A percentile compares a stretch with the other conserved stretches of the same genome.
Evolutionary conservation across 2,797 vertebrate species (phyloP).

Genomic region (Pangasius macronema): DNA sequence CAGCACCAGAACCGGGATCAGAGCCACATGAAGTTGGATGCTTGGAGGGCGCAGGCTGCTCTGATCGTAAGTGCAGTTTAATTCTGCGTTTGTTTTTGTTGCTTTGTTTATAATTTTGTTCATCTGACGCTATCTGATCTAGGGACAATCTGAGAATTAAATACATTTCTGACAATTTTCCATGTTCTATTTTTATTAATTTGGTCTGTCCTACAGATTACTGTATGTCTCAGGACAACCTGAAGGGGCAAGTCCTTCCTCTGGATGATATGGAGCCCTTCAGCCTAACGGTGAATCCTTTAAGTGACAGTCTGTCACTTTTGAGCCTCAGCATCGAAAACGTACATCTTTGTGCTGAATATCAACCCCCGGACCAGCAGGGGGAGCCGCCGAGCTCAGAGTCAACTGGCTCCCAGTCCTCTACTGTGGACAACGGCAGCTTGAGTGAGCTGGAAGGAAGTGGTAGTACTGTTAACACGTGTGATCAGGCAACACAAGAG

Average conservation of each 20-base stretch:
- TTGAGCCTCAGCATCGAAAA: slow-evolving; percentile 97
- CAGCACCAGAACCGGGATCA: slow-evolving; percentile 71
- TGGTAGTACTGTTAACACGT: slow-evolving; percentile 9
- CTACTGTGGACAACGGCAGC: slow-evolving; percentile 86
- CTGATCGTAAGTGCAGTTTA: slow-evolving; percentile 76
- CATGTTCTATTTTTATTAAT: background rate
- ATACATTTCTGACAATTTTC: background rate
- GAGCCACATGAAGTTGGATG: slow-evolving; percentile 72
- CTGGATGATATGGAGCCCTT: slow-evolving; percentile 95
- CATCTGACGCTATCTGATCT: background rate
- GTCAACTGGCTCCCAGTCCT: slow-evolving; percentile 88
- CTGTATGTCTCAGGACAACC: slow-evolving; percentile 69
- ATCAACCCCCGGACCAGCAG: slow-evolving; percentile 85
- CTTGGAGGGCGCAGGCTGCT: slow-evolving; percentile 78
- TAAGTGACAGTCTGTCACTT: slow-evolving; percentile 94
- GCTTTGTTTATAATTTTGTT: background rate
- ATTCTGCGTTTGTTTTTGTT: background rate
- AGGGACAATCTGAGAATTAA: background rate
- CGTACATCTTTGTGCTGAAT: slow-evolving; percentile 87
- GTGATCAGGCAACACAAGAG: slow-evolving; percentile 5
- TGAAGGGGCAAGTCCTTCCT: slow-evolving; percentile 73
- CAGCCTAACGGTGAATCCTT: slow-evolving; percentile 94
- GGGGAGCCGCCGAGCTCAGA: slow-evolving; percentile 89
- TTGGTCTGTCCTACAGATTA: slow-evolving; percentile 68
- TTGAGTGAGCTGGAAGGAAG: slow-evolving; percentile 86